Evolutionary conservation across 2,113 vertebrate species (phyloP), one percentile per base, ranked within the genome.

Genomic region (Oreochromis tanganicae): DNA sequence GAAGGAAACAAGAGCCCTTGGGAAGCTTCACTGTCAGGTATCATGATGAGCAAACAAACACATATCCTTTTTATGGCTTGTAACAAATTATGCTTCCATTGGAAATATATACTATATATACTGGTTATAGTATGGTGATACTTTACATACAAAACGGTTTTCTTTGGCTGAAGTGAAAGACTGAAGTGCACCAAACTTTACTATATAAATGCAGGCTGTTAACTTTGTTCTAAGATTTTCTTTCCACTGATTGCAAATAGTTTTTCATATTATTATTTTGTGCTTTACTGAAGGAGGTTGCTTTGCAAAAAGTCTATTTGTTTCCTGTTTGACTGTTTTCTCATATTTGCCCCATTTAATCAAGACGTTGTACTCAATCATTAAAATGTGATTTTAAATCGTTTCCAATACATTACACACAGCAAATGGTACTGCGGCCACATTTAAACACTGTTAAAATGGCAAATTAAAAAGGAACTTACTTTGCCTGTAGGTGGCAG

Each of bases 351-450:
- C 82, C 71, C 84, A 85, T 91, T 92, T 80, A 88, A 91, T 91
- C 75, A 84, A 87, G 85, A 83, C 82, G 50, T 85, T 85, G 24
- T 73, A 59, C 73, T 92, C 86, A 56, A 86, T 95, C 91, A 91
- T 93, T 91, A 87, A 87, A 92, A 91, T 91, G 87, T 82, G 73
- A 85, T 88, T 89, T 88, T 80, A 86, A 90, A 88, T 75, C 29
- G 83, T 93, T 93, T 93, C 89, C 91, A 88, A 87, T 82, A 93
- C 90, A 93, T 92, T 94, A 93, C 87, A 88, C 93, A 91, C 85
- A 86, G 88, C 82, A 93, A 93, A 94, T 94, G 68, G 19, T 24
- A 27, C 21, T 68, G 46, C 55, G 71, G 50, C 66, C 59, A 83
- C 68, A 91, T 80, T 92, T 89, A 88, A 91, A 84, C 75, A 85